Conservation (phyloP, 2,113 vertebrate genomes). For the Chitala chitala region DNA sequence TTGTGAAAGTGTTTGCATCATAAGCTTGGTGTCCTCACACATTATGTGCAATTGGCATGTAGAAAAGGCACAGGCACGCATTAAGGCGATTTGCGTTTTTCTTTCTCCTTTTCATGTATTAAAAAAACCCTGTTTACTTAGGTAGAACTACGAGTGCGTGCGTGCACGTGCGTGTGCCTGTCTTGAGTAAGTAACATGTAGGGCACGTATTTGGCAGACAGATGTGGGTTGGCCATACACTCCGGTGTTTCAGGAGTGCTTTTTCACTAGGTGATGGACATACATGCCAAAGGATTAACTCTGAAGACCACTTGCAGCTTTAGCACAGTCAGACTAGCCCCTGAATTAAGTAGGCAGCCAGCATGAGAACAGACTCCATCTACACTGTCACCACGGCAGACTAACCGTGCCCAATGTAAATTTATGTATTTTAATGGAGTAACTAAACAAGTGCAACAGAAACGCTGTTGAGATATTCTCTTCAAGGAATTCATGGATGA, state of each 20-base stretch:
- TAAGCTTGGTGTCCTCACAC: too few relatives aligned
- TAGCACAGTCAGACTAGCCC: slow-evolving; percentile 55
- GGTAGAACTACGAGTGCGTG: too few relatives aligned
- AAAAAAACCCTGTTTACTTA: too few relatives aligned
- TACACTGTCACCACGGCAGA: slow-evolving; percentile 37
- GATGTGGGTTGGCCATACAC: slow-evolving; percentile 21
- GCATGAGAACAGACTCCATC: slow-evolving; percentile 43
- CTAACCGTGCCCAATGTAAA: neutral
- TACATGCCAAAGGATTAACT: slow-evolving; percentile 38
- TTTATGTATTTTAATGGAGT: neutral
- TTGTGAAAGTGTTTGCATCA: slow-evolving; percentile 25
- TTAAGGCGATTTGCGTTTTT: too few relatives aligned
- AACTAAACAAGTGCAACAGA: too few relatives aligned
- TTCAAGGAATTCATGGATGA: neutral
- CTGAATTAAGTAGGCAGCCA: slow-evolving; percentile 47
- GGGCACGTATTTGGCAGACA: slow-evolving; percentile 37
- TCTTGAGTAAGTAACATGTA: too few relatives aligned
- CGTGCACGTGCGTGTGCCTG: neutral
- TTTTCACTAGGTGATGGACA: slow-evolving; percentile 44
- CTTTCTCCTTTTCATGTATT: too few relatives aligned
- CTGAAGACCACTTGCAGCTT: slow-evolving; percentile 47
- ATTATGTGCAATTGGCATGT: too few relatives aligned
- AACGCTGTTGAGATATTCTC: too few relatives aligned
- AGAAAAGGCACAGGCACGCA: neutral
- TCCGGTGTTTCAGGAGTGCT: slow-evolving; percentile 33